Evolutionary conservation across 2,113 vertebrate genomes (phyloP).

Genomic region (Pao palembangensis): DNA sequence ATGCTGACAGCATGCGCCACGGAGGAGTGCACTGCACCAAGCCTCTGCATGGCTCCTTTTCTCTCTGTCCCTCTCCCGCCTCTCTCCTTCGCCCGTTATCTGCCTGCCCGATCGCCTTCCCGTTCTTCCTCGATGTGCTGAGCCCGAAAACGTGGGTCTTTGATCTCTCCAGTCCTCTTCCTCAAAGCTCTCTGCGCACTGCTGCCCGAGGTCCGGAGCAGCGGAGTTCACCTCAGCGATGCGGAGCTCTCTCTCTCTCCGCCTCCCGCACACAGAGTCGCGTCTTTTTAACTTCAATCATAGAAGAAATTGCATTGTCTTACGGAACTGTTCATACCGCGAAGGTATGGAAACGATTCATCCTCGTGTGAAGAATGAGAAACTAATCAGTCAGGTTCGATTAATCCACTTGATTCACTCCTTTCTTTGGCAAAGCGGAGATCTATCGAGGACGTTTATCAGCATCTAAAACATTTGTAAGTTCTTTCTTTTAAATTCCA

Average conservation of each 20-base stretch:
- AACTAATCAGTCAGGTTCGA: constrained; percentile 43
- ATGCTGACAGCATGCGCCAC: constrained; percentile 68
- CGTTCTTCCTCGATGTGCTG: constrained; percentile 26
- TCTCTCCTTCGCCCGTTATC: constrained; percentile 10
- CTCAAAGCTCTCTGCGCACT: constrained; percentile 47
- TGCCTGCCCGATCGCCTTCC: constrained; percentile 23
- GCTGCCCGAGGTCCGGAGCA: constrained; percentile 48
- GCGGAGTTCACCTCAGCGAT: constrained; percentile 48
- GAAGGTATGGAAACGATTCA: constrained; percentile 42
- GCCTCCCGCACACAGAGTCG: not conserved
- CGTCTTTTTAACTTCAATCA: constrained; percentile 40
- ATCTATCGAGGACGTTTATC: constrained; percentile 33
- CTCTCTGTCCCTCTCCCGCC: constrained; percentile 22
- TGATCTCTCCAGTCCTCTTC: constrained; percentile 43
- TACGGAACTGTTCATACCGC: constrained; percentile 18
- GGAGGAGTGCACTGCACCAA: constrained; percentile 76
- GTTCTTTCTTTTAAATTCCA: constrained; percentile 63
- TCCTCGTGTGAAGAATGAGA: constrained; percentile 24
- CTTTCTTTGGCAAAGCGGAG: constrained; percentile 16
- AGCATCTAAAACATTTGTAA: constrained; percentile 47
- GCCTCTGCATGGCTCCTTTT: constrained; percentile 71
- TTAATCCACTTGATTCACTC: constrained; percentile 56
- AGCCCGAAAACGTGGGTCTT: constrained; percentile 55
- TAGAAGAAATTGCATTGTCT: constrained; percentile 21
- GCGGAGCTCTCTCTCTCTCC: constrained; percentile 19